These are phyloP conservation scores for Brachyptera putata DNA, from an alignment of 2,888 invertebrate species.

Conservation along the genomic window DNA sequence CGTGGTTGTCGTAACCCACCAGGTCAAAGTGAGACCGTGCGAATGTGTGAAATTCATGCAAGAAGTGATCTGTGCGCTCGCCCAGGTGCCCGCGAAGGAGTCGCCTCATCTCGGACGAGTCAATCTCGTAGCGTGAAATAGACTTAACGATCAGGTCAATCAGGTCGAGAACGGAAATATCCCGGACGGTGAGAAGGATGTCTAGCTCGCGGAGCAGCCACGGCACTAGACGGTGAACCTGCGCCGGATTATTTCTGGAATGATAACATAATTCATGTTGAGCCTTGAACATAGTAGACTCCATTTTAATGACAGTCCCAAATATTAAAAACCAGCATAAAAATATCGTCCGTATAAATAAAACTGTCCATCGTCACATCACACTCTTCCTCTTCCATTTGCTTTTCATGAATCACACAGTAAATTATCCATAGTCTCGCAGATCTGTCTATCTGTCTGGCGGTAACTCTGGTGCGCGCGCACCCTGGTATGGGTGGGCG, in stretches of 20 bases:
- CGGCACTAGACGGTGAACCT: conserved; percentile 75
- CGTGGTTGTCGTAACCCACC: conserved; percentile 51
- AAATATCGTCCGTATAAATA: too few relatives aligned
- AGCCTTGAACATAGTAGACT: not conserved
- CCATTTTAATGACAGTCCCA: not conserved
- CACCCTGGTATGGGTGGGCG: too few relatives aligned
- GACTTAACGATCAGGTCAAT: conserved; percentile 64
- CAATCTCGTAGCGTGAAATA: conserved; percentile 62
- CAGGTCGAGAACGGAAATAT: conserved; percentile 43
- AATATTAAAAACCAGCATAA: not conserved
- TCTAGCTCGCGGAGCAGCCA: conserved; percentile 86
- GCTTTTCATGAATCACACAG: too few relatives aligned
- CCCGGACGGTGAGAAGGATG: conserved; percentile 58
- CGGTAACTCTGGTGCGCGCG: too few relatives aligned
- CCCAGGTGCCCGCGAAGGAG: conserved; percentile 65
- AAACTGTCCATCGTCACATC: too few relatives aligned
- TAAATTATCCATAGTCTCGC: too few relatives aligned
- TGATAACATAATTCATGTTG: not conserved
- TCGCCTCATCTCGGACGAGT: conserved; percentile 65
- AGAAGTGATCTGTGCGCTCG: conserved; percentile 70
- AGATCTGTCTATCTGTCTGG: too few relatives aligned
- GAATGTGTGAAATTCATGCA: conserved; percentile 83
- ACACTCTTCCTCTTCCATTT: too few relatives aligned
- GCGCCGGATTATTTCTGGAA: conserved; percentile 72
- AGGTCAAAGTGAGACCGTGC: conserved; percentile 84